Evolutionary conservation across 2,888 invertebrate species (phyloP).

Genomic region (Xanthia icteritia): DNA sequence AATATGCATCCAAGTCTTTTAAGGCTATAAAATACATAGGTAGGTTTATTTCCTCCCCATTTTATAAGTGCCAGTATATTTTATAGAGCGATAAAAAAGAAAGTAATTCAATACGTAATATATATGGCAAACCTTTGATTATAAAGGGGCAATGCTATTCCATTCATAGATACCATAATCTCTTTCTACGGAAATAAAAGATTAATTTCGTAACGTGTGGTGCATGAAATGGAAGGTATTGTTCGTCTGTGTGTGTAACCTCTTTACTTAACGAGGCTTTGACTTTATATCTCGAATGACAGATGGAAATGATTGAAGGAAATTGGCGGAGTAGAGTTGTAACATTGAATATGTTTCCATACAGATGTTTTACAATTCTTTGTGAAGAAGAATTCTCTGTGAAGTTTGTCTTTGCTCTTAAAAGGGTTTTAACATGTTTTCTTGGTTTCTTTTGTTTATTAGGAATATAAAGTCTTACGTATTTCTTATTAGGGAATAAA

Average conservation of each 20-base stretch:
- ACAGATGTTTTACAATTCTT: constrained; percentile 2
- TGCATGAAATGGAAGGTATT: neutral
- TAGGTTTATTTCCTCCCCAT: neutral
- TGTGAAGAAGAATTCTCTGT: too few relatives aligned
- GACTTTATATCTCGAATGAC: constrained; percentile 5
- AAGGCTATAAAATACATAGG: too few relatives aligned
- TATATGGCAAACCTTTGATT: constrained; percentile 12
- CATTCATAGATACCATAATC: constrained; percentile 8
- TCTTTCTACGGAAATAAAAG: constrained; percentile 2
- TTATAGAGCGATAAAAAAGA: constrained; percentile 23
- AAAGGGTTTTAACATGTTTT: constrained; percentile 11
- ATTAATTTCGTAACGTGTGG: constrained; percentile 2
- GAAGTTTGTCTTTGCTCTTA: constrained; percentile 1
- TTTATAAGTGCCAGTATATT: neutral
- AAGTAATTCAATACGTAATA: constrained; percentile 17
- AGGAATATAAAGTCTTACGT: neutral
- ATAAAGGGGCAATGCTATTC: neutral
- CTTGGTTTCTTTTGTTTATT: neutral
- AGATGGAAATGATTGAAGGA: constrained; percentile 9
- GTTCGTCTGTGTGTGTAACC: neutral
- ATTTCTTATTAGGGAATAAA: neutral
- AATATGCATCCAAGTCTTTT: neutral
- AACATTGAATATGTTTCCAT: constrained; percentile 23
- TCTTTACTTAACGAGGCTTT: constrained; percentile 6
- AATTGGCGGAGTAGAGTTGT: constrained; percentile 10